Evolutionary conservation across 2,113 vertebrate genomes (phyloP).

Genomic region (Gymnogyps californianus): DNA sequence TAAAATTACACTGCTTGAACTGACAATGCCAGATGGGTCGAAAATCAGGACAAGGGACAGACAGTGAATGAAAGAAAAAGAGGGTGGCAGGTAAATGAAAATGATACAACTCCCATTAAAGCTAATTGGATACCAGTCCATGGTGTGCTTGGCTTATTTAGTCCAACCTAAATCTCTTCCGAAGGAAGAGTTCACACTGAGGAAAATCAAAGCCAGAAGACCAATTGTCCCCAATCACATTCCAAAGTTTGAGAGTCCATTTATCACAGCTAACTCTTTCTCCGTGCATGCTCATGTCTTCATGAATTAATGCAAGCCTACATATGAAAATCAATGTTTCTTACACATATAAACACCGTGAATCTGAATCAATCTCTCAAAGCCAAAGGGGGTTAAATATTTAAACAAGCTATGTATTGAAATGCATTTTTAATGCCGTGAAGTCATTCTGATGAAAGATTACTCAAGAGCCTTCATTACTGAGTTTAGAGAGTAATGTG

Average conservation of each 20-base stretch:
- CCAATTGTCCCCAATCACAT: slow-evolving; percentile 25
- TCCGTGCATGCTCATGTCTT: slow-evolving; percentile 39
- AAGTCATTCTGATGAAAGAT: slow-evolving; percentile 83
- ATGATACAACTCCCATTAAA: not conserved
- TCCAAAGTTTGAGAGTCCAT: slow-evolving; percentile 50
- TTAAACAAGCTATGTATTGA: slow-evolving; percentile 82
- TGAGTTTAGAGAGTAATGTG: slow-evolving; percentile 78
- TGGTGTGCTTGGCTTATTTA: not conserved
- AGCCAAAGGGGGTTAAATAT: slow-evolving; percentile 83
- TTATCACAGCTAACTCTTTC: slow-evolving; percentile 47
- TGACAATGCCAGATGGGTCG: not conserved
- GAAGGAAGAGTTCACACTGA: not conserved
- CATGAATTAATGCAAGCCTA: slow-evolving; percentile 69
- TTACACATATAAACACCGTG: slow-evolving; percentile 72
- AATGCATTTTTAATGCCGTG: slow-evolving; percentile 82
- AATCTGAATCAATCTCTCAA: slow-evolving; percentile 76
- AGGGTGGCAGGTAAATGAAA: not conserved
- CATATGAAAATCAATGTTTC: slow-evolving; percentile 77
- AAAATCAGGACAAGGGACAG: not conserved
- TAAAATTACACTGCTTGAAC: not conserved
- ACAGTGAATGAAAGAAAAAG: not conserved
- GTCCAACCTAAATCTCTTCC: not conserved
- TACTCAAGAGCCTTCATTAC: slow-evolving; percentile 81
- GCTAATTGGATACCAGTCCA: not conserved
- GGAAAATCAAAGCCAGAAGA: slow-evolving; percentile 48